Evolutionary conservation across 2,113 vertebrate genomes (phyloP), one percentile per base, ranked within the genome.

Genomic region (Lepus americanus): DNA sequence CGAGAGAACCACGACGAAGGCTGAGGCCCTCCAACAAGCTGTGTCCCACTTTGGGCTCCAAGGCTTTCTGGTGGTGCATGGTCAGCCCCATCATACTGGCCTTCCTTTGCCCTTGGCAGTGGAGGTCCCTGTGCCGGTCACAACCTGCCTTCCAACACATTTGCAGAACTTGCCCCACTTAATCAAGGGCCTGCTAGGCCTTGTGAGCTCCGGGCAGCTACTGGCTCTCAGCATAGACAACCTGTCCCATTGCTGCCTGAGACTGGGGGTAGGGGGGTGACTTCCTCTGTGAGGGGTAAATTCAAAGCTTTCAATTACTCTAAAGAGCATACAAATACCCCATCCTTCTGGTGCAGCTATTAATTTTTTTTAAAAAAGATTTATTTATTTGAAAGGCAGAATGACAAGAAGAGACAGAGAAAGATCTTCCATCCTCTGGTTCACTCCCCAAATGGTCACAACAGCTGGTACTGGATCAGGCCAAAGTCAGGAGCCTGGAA

Each of bases 1-100:
- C 0, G 0, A 0, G 0, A 27, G 0, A 22, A 63, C 2, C 72
- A 44, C 5, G 1, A 72, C 25, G 5, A 66, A 70, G 33, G 29
- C 27, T 0, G 74, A 74, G 80, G 12, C 9, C 0, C 29, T 33
- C 64, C 31, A 7, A 33, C 14, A 72, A 53, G 51, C 19, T 11
- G 23, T 4, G 31, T 17, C 72, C 23, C 5, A 1, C 33, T 36
- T 59, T 74, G 8, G 61, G 79, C 59, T 53, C 66, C 0, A 36
- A 67, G 9, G 44, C 1, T 31, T 80, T 72, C 49, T 27, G 19
- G 16, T 14, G 27, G 1, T 6, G 17, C 1, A 0, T 2, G 5
- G 12, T 7, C 14, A 4, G 9, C 31, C 22, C 36, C 25, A 36
- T 76, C 9, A 13, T 0, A 16, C 0, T 44, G 20, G 11, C 12